Percentiles rank a stretch among this genome's conserved stretches.
Evolutionary conservation across 2,797 vertebrate genomes (phyloP).

Genomic region (Clamator glandarius): DNA sequence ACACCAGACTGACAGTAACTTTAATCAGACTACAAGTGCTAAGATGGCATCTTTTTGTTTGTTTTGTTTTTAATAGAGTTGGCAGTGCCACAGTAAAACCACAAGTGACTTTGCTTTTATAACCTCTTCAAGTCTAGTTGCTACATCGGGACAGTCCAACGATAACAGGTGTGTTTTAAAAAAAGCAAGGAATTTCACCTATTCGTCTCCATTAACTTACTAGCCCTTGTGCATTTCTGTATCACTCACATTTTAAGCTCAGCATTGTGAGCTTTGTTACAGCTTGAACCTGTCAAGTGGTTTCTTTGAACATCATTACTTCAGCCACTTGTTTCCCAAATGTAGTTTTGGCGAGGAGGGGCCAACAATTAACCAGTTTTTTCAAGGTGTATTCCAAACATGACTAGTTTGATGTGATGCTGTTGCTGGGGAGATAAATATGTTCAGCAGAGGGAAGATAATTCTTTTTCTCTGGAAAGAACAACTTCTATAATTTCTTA

Average conservation of each 20-base stretch:
- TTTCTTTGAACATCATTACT: background rate
- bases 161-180: slow-evolving; percentile 88
- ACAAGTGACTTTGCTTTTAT: slow-evolving; percentile 96
- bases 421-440: background rate
- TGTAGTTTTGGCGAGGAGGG: background rate
- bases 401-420: background rate
- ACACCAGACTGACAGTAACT: background rate
- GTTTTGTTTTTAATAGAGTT: slow-evolving; percentile 82
- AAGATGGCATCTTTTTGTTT: background rate
- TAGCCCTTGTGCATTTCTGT: background rate
- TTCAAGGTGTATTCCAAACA: background rate
- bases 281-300: background rate
- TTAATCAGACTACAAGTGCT: background rate
- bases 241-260: background rate
- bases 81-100: slow-evolving; percentile 97
- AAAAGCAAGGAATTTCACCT: background rate
- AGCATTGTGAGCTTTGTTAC: background rate
- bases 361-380: background rate
- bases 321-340: background rate
- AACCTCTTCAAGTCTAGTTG: slow-evolving; percentile 96
- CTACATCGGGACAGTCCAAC: slow-evolving; percentile 94
- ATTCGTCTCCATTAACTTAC: background rate
- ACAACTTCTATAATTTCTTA: background rate
- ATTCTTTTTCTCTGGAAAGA: background rate
- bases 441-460: background rate